Conservation (phyloP, 1,140 invertebrate species). For the Lepidotrigona ventralis region DNA sequence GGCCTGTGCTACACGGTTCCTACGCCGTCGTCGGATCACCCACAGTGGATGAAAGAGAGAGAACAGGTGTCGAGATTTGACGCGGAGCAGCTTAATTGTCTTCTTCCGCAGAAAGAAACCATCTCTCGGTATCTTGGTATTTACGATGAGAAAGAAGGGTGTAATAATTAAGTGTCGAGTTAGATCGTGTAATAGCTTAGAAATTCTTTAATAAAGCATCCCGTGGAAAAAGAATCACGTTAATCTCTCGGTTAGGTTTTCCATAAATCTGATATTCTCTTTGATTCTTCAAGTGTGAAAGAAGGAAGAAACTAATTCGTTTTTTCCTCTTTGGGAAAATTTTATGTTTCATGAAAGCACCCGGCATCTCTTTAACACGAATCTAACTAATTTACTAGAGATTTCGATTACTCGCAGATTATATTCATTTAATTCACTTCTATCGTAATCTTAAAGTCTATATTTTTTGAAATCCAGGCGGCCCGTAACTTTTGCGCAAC, state of each 20-base stretch:
- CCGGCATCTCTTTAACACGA: no score
- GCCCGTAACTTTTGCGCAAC: neutral
- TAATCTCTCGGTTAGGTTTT: neutral
- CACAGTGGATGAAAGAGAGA: constrained; percentile 8
- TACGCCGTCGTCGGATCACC: constrained; percentile 1
- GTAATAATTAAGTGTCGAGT: constrained; percentile 1
- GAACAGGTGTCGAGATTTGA: constrained; percentile 25
- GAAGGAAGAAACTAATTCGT: neutral
- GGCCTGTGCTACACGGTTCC: neutral
- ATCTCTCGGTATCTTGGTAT: neutral
- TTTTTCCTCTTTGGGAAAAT: neutral
- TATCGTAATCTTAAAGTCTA: no score
- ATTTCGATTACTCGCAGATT: no score
- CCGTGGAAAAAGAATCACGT: no score
- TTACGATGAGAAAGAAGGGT: neutral
- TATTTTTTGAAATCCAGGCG: neutral
- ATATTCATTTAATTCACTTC: no score
- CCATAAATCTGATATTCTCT: neutral
- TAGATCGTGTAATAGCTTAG: neutral
- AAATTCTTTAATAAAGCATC: neutral
- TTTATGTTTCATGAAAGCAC: no score
- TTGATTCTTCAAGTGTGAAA: neutral
- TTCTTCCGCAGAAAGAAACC: neutral
- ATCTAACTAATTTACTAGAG: no score
- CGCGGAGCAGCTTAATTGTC: constrained; percentile 24